Evolutionary conservation across 2,113 vertebrate species (phyloP), one percentile per base, ranked within the genome.

Genomic region (Falcunculus frontatus): DNA sequence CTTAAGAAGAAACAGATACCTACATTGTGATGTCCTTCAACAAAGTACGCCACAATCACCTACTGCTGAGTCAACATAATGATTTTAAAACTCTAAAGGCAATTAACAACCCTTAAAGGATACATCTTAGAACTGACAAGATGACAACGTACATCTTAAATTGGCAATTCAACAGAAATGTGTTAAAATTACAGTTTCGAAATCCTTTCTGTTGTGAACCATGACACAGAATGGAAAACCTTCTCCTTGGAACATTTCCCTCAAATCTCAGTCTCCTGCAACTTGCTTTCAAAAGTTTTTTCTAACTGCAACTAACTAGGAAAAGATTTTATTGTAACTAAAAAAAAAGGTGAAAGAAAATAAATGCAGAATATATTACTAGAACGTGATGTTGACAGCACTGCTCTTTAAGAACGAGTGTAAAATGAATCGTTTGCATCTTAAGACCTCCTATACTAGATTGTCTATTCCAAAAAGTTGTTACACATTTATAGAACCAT

Each of bases 111-210:
- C 42, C 65, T 80, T 88, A 53, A 63, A 83, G 6, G n/a, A 80
- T 42, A 62, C 10, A 83, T 63, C 56, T 72, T 70, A 77, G 57
- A 96, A 79, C 41, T 41, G 85, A 90, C 55, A 82, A 84, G 74
- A 82, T 64, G 86, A 88, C 91, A 88, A 93, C 62, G 82, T 82
- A 72, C 52, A 91, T 77, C 80, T 87, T 74, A 77, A 93, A 93
- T 11, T 75, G 87, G 73, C 69, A 93, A 52, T 60, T 91, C 62
- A 60, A 91, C 41, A 94, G 44, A 64, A 91, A 82, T n/a, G 17
- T 84, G 87, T 68, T 87, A 89, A 84, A 90, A 89, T 46, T n/a
- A 56, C 9, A 19, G 56, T 56, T 94, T 75, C 87, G 52, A 64
- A 84, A 81, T 60, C 16, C 49, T 77, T 86, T 84, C 76, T 78